Percentiles rank a stretch among this genome's conserved stretches.
Evolutionary conservation across 2,113 vertebrate genomes (phyloP).

Genomic region (Ochotona curzoniae): DNA sequence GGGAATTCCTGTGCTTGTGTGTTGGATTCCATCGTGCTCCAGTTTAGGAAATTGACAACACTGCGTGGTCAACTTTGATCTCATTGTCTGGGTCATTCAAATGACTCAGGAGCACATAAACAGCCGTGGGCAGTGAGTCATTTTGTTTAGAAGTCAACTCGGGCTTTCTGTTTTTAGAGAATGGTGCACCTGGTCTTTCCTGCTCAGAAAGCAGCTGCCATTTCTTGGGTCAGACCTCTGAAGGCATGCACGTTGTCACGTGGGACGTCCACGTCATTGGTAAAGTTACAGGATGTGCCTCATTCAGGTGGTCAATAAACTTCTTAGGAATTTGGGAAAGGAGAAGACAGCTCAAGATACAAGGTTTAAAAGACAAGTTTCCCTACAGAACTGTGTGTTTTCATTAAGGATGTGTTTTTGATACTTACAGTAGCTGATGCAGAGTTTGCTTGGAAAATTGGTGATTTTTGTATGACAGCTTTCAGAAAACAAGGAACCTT

Average conservation of each 20-base stretch:
- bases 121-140: conserved; percentile 56
- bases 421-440: neutral
- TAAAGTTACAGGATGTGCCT: neutral
- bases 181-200: conserved; percentile 30
- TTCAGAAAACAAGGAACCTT: neutral
- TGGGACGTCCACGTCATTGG: neutral
- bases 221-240: neutral
- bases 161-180: conserved; percentile 68
- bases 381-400: neutral
- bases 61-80: conserved; percentile 45
- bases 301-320: conserved; percentile 1
- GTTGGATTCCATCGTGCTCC: neutral
- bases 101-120: conserved; percentile 41
- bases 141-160: conserved; percentile 50
- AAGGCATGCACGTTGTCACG: conserved; percentile 12
- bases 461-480: neutral
- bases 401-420: neutral
- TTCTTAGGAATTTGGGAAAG: neutral
- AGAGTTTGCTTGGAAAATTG: conserved; percentile 18
- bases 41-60: neutral
- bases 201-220: conserved; percentile 52
- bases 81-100: conserved; percentile 42
- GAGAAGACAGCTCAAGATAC: conserved; percentile 6
- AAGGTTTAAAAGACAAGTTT: neutral
- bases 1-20: neutral